phyloP scores from a whole-genome alignment of 2,113 vertebrate genomes.

The Naja naja region DNA sequence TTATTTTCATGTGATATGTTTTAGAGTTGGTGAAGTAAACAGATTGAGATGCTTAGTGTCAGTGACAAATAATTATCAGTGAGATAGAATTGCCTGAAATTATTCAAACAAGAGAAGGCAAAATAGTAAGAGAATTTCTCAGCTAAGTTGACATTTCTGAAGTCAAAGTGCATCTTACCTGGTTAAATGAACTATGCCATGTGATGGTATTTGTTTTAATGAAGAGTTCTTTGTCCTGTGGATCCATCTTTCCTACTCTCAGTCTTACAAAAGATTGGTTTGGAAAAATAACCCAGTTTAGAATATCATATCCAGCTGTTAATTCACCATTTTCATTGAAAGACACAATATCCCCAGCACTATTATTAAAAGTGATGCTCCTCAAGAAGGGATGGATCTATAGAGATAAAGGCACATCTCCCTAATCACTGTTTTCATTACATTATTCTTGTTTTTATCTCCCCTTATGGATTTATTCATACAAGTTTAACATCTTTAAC shows the following conservation, averaged over 20 bases:
- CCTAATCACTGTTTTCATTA: neutral
- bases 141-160: neutral
- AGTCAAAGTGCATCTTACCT: neutral
- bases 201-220: neutral
- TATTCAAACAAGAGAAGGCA: neutral
- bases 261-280: neutral
- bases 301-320: neutral
- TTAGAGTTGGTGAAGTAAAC: neutral
- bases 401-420: neutral
- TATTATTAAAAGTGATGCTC: neutral
- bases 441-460: neutral
- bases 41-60: neutral
- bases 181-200: neutral
- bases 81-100: neutral
- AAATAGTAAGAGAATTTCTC: neutral
- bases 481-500: neutral
- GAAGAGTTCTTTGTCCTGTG: neutral
- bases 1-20: neutral
- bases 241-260: neutral
- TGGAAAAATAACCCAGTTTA: slow-evolving; percentile 20
- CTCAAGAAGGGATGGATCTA: neutral
- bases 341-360: neutral
- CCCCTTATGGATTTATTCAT: neutral
- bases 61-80: neutral
- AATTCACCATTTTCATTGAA: neutral